Evolutionary conservation across 2,888 invertebrate genomes (phyloP), one percentile per base, ranked within the genome.

Genomic region (Drosophila paramelanica): DNA sequence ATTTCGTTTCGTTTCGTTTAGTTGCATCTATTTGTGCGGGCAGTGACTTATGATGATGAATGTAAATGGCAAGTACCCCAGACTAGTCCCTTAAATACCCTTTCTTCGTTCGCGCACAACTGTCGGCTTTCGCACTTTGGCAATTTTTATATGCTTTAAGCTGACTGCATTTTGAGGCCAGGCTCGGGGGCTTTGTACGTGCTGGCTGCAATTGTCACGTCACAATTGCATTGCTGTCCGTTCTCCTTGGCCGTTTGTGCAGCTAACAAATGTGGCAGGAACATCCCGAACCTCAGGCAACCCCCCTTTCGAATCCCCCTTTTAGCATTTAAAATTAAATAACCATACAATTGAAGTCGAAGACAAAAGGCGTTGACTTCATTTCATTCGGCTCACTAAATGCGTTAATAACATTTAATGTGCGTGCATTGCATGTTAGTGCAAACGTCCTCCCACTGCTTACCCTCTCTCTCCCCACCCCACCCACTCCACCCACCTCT

Each of bases 21-120:
- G 77, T 56, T 74, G 31, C 73, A 74, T 74, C 60, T 66, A 51
- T 62, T 74, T 73, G 74, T 59, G 67, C 60, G 74, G 84, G 79
- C 88, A 85, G 90, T 91, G 92, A 91, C 91, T 91, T 91, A 91
- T 91, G 92, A 92, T 92, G 91, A 91, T 91, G 90, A 91, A 91
- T 92, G 90, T 81, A 87, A 89, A 84, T 87, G 90, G 83, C 88
- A 81, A 52, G 45, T 45, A 31, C 45, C 41, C 61, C 42, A 41
- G 43, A n/a, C 43, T 17, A 27, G n/a, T 7, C 20, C 10, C 17
- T 14, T n/a, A 36, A 10, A 4, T 31, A 31, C 13, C 13, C 4
- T 6, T 6, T 4, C 13, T 23, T 5, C 23, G 14, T 8, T 14
- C 11, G 5, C 38, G 1, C 8, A 13, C 36, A 61, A 25, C 51